phyloP scores from a whole-genome alignment of 2,113 vertebrate species.

The Pseudorectes ferrugineus region DNA sequence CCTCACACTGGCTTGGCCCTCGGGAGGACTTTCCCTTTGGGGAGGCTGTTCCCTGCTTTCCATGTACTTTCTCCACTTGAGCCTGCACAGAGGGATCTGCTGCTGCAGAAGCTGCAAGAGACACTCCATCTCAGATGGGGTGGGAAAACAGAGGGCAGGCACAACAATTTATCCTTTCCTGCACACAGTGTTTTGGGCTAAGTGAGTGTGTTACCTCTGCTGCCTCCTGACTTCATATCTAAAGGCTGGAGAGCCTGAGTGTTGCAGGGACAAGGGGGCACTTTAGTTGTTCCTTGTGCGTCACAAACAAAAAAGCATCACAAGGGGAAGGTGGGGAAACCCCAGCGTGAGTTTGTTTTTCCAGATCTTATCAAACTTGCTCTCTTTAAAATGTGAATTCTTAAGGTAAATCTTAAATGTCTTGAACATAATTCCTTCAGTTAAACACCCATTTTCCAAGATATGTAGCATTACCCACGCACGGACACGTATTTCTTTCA shows the following conservation, averaged over 20 bases:
- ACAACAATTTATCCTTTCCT: not conserved
- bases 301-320: not conserved
- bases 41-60: not conserved
- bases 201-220: not conserved
- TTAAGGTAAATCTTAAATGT: not conserved
- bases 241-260: not conserved
- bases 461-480: constrained; percentile 4
- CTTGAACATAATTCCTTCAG: not conserved
- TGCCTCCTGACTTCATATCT: not conserved
- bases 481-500: constrained; percentile 28
- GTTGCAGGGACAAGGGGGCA: not conserved
- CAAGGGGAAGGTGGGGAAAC: not conserved
- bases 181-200: not conserved
- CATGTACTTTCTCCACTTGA: not conserved
- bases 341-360: not conserved
- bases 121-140: fast-evolving
- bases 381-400: not conserved
- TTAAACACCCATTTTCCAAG: not conserved
- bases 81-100: fast-evolving
- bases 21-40: not conserved
- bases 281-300: not conserved
- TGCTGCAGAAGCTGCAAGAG: not conserved
- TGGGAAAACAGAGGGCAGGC: not conserved
- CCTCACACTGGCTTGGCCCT: not conserved
- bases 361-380: not conserved